Percentiles rank a stretch among this genome's conserved stretches.
Conservation (phyloP, 1,140 invertebrate genomes). For the Monochamus saltuarius region DNA sequence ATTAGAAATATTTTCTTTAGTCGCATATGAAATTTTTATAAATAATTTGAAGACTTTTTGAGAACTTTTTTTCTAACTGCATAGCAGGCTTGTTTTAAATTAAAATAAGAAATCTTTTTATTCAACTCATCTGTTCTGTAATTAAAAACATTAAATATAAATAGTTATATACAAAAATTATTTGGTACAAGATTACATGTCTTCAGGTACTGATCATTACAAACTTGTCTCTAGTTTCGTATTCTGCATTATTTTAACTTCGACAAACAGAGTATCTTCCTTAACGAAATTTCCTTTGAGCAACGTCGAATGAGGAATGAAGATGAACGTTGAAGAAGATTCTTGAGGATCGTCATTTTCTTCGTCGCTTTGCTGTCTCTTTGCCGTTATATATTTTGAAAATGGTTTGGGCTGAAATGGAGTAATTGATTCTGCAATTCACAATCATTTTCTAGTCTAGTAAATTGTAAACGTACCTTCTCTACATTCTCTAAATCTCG, state of each 20-base stretch:
- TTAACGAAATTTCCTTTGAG: conserved; percentile 66
- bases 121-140: neutral
- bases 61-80: too few species aligned
- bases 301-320: conserved; percentile 69
- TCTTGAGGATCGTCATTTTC: conserved; percentile 55
- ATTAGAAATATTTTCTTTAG: neutral
- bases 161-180: neutral
- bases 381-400: conserved; percentile 56
- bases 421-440: neutral
- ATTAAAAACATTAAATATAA: conserved; percentile 8
- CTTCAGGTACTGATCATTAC: conserved; percentile 9
- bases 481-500: conserved; percentile 55
- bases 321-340: conserved; percentile 67
- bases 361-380: conserved; percentile 51
- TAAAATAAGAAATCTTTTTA: neutral
- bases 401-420: conserved; percentile 50
- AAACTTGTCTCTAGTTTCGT: conserved; percentile 29
- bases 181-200: too few species aligned
- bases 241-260: conserved; percentile 52
- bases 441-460: neutral
- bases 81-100: too few species aligned
- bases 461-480: conserved; percentile 32
- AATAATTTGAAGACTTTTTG: too few species aligned
- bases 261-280: conserved; percentile 66
- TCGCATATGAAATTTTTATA: too few species aligned